phyloP scores from a whole-genome alignment of 2,888 invertebrate genomes.

The Calameuta idolon region DNA sequence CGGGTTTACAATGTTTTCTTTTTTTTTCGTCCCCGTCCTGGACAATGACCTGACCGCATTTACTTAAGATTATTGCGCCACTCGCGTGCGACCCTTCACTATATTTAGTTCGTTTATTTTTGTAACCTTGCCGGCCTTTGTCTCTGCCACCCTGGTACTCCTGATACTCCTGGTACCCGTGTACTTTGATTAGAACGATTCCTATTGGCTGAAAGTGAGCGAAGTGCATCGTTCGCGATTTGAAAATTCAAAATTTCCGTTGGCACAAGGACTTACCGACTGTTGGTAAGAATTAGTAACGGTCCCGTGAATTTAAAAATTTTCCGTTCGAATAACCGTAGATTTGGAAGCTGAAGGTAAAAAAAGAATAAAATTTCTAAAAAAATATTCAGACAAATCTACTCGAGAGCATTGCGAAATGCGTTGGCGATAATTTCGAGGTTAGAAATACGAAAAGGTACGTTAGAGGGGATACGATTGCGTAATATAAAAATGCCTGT shows the following conservation, averaged over 20 bases:
- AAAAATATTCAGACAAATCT: too few relatives aligned
- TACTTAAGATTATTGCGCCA: background rate
- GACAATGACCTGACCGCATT: conserved; percentile 1
- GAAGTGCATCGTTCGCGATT: too few relatives aligned
- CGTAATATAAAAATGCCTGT: background rate
- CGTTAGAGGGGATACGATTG: too few relatives aligned
- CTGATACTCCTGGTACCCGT: background rate
- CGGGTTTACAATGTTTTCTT: background rate
- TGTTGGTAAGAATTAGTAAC: background rate
- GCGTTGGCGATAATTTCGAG: too few relatives aligned
- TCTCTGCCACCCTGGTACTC: background rate
- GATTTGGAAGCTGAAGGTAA: background rate
- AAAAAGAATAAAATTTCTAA: background rate
- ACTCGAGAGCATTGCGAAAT: too few relatives aligned
- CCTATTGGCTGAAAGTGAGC: background rate
- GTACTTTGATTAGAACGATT: background rate
- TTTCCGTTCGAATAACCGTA: too few relatives aligned
- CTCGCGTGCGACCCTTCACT: background rate
- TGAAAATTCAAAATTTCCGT: background rate
- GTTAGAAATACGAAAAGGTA: too few relatives aligned
- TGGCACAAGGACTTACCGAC: background rate
- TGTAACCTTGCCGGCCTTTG: conserved; percentile 2
- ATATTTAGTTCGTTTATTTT: conserved; percentile 1
- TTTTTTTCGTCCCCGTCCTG: background rate
- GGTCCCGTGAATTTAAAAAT: background rate